Evolutionary conservation across 2,888 invertebrate genomes (phyloP).

Genomic region (Oscheius myriophilus): DNA sequence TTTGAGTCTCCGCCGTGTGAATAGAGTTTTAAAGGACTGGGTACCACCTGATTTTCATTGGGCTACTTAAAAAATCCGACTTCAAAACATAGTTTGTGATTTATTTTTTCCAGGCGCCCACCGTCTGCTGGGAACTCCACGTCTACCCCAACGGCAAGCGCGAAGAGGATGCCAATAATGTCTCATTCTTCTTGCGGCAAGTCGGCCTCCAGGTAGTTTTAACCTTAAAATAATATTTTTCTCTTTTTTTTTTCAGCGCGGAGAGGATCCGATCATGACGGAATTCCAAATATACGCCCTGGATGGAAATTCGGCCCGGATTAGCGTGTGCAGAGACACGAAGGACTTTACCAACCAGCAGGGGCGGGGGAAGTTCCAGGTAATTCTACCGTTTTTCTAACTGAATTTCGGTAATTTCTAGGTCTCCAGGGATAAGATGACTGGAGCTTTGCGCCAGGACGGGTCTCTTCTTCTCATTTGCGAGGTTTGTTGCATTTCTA

Average conservation of each 20-base stretch:
- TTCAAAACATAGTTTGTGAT: too few relatives aligned
- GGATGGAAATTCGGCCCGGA: slow-evolving; percentile 50
- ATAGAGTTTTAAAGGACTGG: too few relatives aligned
- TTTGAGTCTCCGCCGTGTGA: too few relatives aligned
- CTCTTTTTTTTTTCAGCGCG: slow-evolving; percentile 48
- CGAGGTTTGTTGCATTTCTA: slow-evolving; percentile 45
- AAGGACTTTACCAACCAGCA: slow-evolving; percentile 70
- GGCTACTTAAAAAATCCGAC: too few relatives aligned
- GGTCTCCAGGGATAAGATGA: slow-evolving; percentile 63
- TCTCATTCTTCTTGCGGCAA: slow-evolving; percentile 68
- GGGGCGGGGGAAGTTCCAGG: slow-evolving; percentile 69
- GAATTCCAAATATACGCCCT: slow-evolving; percentile 69
- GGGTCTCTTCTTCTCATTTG: slow-evolving; percentile 64
- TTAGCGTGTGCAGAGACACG: slow-evolving; percentile 67
- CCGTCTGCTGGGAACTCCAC: slow-evolving; percentile 68
- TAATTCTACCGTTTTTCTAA: too few relatives aligned
- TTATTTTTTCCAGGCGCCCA: slow-evolving; percentile 46
- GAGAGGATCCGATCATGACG: slow-evolving; percentile 68
- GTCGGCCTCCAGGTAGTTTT: slow-evolving; percentile 53
- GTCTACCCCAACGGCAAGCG: slow-evolving; percentile 70
- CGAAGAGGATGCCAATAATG: slow-evolving; percentile 65
- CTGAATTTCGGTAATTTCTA: too few relatives aligned
- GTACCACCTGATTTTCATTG: too few relatives aligned
- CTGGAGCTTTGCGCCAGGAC: slow-evolving; percentile 57
- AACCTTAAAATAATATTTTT: too few relatives aligned